These are phyloP conservation scores for Panagrolaimus sp. DNA, from an alignment of 1,140 invertebrate genomes.

Conservation along the genomic window DNA sequence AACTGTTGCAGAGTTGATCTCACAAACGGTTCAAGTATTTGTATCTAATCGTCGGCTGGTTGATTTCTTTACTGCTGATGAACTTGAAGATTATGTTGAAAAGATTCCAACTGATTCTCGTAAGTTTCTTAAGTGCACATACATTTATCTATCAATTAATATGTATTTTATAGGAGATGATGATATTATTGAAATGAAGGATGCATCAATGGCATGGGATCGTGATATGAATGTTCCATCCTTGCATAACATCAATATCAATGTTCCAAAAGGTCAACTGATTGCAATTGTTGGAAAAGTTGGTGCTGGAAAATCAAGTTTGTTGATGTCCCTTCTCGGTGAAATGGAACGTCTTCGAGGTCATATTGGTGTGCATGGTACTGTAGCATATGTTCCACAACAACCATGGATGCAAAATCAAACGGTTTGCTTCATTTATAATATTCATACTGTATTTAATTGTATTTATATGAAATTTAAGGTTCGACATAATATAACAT, in stretches of 20 bases:
- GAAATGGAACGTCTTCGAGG: conserved; percentile 52
- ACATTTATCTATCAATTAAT: no score
- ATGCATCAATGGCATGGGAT: conserved; percentile 44
- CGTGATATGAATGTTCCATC: conserved; percentile 20
- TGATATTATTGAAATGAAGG: conserved; percentile 34
- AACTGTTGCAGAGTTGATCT: conserved; percentile 51
- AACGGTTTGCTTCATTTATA: conserved; percentile 64
- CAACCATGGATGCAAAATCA: conserved; percentile 77
- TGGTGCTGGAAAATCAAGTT: conserved; percentile 74
- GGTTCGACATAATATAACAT: conserved; percentile 73
- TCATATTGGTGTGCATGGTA: conserved; percentile 64
- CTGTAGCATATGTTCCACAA: conserved; percentile 76
- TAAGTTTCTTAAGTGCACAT: not conserved
- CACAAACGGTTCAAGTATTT: conserved; percentile 45
- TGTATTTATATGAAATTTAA: no score
- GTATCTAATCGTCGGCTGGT: conserved; percentile 54
- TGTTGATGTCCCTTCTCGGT: conserved; percentile 70
- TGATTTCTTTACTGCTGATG: conserved; percentile 54
- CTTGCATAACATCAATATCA: conserved; percentile 37
- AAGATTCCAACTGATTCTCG: conserved; percentile 4
- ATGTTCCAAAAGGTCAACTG: conserved; percentile 64
- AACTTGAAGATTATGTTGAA: conserved; percentile 32
- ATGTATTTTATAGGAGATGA: conserved; percentile 22
- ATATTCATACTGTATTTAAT: no score
- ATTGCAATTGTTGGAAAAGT: conserved; percentile 73